Percentiles rank a stretch among this genome's conserved stretches.
Conservation (phyloP, 2,797 vertebrate genomes). For the Enteromius argenteus region DNA sequence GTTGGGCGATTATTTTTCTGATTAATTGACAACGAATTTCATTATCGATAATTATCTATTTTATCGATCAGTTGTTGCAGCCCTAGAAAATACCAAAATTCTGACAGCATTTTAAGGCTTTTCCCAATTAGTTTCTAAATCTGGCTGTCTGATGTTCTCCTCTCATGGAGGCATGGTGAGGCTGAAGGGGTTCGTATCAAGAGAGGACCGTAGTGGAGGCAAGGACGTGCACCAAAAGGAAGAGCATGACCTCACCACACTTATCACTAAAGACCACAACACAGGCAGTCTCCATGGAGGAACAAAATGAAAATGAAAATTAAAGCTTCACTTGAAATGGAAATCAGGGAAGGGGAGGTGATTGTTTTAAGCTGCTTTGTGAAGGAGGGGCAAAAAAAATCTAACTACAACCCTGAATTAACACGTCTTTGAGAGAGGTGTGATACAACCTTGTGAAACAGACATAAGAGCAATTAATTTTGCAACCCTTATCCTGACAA, state of each 20-base stretch:
- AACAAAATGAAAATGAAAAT: conserved; percentile 46
- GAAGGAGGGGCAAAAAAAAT: not conserved
- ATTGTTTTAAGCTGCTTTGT: conserved; percentile 54
- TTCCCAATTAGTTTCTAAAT: not conserved
- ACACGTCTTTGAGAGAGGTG: conserved; percentile 52
- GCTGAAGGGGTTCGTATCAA: conserved; percentile 38
- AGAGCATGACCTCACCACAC: conserved; percentile 18
- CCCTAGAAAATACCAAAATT: not conserved
- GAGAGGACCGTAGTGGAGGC: conserved; percentile 21
- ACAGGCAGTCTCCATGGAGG: conserved; percentile 37
- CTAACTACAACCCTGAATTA: conserved; percentile 46
- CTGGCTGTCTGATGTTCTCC: conserved; percentile 7
- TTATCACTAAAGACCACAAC: conserved; percentile 55
- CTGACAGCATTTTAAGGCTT: not conserved
- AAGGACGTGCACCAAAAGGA: conserved; percentile 11
- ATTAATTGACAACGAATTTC: no score
- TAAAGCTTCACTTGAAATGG: conserved; percentile 54
- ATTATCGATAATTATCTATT: no score
- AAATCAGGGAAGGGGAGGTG: conserved; percentile 47
- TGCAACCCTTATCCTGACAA: not conserved
- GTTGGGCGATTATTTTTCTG: no score
- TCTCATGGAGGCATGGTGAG: conserved; percentile 2
- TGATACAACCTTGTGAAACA: conserved; percentile 50
- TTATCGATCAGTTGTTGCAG: no score
- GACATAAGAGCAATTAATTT: conserved; percentile 58